These are phyloP conservation scores for Colletes latitarsis DNA, from an alignment of 1,140 invertebrate genomes.

Conservation along the genomic window DNA sequence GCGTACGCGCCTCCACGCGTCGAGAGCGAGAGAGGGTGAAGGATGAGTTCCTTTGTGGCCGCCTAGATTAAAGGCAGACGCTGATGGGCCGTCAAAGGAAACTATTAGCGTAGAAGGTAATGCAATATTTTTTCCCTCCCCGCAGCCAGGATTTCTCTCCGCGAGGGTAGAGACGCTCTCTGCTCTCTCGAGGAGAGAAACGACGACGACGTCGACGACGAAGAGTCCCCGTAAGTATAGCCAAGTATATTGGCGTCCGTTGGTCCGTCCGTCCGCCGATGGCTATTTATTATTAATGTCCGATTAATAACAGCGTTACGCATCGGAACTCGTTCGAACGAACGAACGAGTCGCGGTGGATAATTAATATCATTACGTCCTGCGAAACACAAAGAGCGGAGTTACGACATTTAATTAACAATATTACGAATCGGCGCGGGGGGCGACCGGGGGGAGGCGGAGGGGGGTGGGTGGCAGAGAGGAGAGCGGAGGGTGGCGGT, in stretches of 20 bases:
- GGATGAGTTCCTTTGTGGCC: constrained; percentile 66
- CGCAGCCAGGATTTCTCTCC: constrained; percentile 39
- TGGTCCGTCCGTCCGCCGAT: not conserved
- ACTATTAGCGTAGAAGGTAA: constrained; percentile 71
- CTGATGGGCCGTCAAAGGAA: constrained; percentile 73
- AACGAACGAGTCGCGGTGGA: constrained; percentile 40
- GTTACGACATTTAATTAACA: constrained; percentile 56
- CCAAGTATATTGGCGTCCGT: not conserved
- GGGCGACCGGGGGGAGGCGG: not conserved
- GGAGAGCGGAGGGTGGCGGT: not conserved
- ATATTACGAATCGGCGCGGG: constrained; percentile 43
- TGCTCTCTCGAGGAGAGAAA: constrained; percentile 34
- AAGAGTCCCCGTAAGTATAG: not conserved
- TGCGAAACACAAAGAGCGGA: constrained; percentile 48
- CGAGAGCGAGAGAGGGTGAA: constrained; percentile 30
- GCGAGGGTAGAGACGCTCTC: constrained; percentile 25
- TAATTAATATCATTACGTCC: constrained; percentile 53
- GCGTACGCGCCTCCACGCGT: constrained; percentile 31
- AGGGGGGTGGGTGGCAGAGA: not conserved
- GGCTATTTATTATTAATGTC: constrained; percentile 47
- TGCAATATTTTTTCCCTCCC: constrained; percentile 67
- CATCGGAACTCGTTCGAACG: constrained; percentile 39
- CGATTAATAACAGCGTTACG: constrained; percentile 47
- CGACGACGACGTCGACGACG: not conserved
- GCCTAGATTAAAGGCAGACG: constrained; percentile 75